A percentile compares a stretch with the other conserved stretches of the same genome.
phyloP scores from a whole-genome alignment of 2,888 invertebrate species.

The Emesis castigata region DNA sequence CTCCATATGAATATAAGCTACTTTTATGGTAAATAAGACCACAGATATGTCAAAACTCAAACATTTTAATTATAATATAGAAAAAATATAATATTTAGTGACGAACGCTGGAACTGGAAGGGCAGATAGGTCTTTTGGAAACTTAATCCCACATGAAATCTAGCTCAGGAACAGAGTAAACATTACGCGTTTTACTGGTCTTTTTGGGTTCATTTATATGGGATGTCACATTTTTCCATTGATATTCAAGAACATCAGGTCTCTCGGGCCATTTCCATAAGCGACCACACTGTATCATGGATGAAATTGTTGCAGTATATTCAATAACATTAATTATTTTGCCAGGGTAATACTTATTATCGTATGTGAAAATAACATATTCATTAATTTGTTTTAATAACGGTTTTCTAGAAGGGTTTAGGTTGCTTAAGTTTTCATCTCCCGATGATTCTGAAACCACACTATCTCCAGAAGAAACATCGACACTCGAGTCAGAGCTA shows the following conservation, averaged over 20 bases:
- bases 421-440: constrained; percentile 16
- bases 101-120: no score
- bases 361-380: constrained; percentile 28
- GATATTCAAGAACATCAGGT: constrained; percentile 22
- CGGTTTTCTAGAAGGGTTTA: constrained; percentile 10
- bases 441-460: constrained; percentile 17
- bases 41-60: no score
- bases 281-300: constrained; percentile 17
- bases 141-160: no score
- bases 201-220: no score
- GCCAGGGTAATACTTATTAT: constrained; percentile 27
- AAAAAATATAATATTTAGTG: no score
- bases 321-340: constrained; percentile 11
- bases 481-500: constrained; percentile 26
- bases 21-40: no score
- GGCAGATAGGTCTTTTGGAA: no score
- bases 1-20: no score
- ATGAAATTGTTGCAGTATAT: constrained; percentile 18
- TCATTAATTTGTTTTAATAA: constrained; percentile 22
- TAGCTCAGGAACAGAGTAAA: no score
- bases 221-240: constrained; percentile 27
- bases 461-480: constrained; percentile 29
- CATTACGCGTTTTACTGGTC: no score
- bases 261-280: constrained; percentile 25
- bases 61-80: no score